Evolutionary conservation across 2,113 vertebrate genomes (phyloP).

Genomic region (Nyctibius bracteatus): DNA sequence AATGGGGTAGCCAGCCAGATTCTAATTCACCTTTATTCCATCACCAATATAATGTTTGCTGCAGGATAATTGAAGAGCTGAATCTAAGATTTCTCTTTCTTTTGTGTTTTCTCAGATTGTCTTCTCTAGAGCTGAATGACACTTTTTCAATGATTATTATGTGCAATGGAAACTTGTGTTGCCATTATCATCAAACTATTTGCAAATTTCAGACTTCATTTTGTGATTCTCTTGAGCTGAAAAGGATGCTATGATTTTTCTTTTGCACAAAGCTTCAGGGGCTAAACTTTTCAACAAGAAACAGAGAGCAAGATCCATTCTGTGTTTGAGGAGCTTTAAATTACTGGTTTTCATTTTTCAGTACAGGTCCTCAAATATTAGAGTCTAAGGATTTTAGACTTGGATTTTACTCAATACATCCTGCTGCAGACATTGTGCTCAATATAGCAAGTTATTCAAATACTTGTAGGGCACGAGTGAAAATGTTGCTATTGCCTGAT

Average conservation of each 20-base stretch:
- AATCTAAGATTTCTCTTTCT: background rate
- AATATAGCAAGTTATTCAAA: background rate
- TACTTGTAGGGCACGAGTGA: background rate
- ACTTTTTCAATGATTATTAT: background rate
- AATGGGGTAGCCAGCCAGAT: background rate
- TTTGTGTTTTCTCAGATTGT: background rate
- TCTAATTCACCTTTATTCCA: background rate
- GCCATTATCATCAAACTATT: background rate
- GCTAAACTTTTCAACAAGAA: background rate
- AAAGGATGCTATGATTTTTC: background rate
- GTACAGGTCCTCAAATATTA: background rate
- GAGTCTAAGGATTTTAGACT: background rate
- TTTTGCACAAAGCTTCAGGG: background rate
- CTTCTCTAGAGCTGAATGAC: background rate
- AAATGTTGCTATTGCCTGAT: background rate
- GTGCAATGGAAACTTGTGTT: background rate
- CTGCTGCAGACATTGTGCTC: background rate
- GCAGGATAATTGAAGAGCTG: background rate
- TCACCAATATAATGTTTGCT: background rate
- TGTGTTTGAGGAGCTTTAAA: background rate
- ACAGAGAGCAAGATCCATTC: background rate
- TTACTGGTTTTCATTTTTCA: background rate
- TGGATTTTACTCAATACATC: background rate
- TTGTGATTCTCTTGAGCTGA: background rate
- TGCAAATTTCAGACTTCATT: background rate